Percentiles rank a stretch among this genome's conserved stretches.
Evolutionary conservation across 2,113 vertebrate genomes (phyloP).

Genomic region (Saguinus imperator): DNA sequence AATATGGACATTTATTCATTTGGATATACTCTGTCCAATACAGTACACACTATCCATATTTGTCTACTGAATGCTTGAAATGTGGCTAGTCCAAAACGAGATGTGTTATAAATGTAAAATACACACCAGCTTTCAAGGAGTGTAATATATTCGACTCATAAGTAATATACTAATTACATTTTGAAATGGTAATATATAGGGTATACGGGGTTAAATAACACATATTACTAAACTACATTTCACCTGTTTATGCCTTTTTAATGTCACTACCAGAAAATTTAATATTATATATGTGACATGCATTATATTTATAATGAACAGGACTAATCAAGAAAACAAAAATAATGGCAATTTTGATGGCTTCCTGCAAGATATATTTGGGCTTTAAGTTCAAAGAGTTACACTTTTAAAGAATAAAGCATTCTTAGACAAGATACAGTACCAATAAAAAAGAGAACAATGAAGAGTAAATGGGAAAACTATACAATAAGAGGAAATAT

Average conservation of each 20-base stretch:
- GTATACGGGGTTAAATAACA: neutral
- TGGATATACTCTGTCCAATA: neutral
- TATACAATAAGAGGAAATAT: neutral
- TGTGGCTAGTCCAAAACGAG: neutral
- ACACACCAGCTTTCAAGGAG: neutral
- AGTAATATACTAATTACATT: neutral
- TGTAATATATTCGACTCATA: neutral
- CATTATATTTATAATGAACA: neutral
- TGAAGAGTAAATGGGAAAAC: neutral
- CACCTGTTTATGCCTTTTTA: neutral
- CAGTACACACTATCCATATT: neutral
- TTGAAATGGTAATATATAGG: neutral
- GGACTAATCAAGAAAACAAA: neutral
- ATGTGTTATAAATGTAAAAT: neutral
- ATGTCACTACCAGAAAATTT: neutral
- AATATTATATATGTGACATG: neutral
- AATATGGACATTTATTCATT: neutral
- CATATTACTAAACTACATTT: neutral
- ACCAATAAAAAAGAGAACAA: neutral
- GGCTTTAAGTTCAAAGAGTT: neutral
- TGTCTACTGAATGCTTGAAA: conserved; percentile 9
- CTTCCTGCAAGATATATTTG: neutral
- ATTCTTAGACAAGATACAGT: neutral
- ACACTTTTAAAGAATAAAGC: neutral
- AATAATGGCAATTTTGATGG: neutral